Conservation (phyloP, 2,888 invertebrate species). For the Tortrix viridana region DNA sequence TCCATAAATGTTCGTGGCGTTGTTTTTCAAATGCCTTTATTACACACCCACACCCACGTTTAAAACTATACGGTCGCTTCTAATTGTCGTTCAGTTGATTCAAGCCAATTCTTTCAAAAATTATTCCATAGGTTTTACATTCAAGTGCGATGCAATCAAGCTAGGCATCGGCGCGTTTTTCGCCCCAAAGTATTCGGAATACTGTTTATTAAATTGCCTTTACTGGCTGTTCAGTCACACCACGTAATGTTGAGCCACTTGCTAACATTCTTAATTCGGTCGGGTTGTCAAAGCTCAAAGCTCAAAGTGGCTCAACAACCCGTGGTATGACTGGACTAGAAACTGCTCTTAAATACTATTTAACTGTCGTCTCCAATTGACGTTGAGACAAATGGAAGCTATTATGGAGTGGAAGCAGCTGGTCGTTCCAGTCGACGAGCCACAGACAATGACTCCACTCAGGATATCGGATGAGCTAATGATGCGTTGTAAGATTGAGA, state of each 20-base stretch:
- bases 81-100: no score
- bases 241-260: no score
- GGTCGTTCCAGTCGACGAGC: conserved; percentile 23
- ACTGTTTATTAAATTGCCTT: background rate
- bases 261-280: no score
- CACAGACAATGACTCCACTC: conserved; percentile 17
- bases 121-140: background rate
- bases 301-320: no score
- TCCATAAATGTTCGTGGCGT: no score
- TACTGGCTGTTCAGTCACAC: background rate
- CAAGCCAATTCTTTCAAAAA: no score
- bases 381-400: conserved; percentile 19
- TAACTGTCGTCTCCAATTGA: conserved; percentile 18
- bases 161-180: background rate
- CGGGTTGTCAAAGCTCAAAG: no score
- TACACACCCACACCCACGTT: no score
- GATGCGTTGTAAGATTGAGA: conserved; percentile 27
- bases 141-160: background rate
- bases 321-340: no score
- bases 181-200: background rate
- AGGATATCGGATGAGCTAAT: conserved; percentile 26
- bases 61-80: no score
- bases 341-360: background rate
- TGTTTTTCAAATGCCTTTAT: no score
- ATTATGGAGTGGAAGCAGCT: conserved; percentile 15